A percentile compares a stretch with the other conserved stretches of the same genome.
These are phyloP conservation scores for Sinocyclocheilus maitianheensis DNA, from an alignment of 2,113 vertebrate species.

Conservation along the genomic window DNA sequence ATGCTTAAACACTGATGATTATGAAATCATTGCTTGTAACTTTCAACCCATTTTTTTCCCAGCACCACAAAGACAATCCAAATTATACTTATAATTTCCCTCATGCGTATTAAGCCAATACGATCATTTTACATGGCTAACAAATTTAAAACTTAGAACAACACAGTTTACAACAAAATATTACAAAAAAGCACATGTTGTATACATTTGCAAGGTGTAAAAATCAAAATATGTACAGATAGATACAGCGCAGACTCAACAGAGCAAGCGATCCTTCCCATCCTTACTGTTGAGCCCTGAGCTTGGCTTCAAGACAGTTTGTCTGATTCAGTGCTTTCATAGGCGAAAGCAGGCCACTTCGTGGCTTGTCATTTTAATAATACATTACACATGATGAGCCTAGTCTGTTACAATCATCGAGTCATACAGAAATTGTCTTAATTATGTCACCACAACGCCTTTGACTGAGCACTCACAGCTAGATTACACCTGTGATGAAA, in stretches of 20 bases:
- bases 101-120: not conserved
- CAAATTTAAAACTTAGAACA: not conserved
- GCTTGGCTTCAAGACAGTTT: not conserved
- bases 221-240: not conserved
- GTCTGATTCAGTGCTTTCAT: not conserved
- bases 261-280: not conserved
- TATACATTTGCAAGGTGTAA: too few species aligned
- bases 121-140: not conserved
- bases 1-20: not conserved
- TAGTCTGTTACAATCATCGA: conserved; percentile 9
- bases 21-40: not conserved
- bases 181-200: not conserved
- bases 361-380: conserved; percentile 15
- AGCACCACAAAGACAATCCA: not conserved
- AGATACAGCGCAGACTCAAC: not conserved
- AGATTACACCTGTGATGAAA: conserved; percentile 55
- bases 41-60: not conserved
- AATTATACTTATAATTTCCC: not conserved
- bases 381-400: conserved; percentile 10
- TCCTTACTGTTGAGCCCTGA: not conserved
- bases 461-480: conserved; percentile 36
- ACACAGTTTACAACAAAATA: not conserved
- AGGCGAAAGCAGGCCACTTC: not conserved
- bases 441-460: conserved; percentile 47
- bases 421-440: conserved; percentile 31